Percentiles rank a stretch among this genome's conserved stretches.
phyloP scores from a whole-genome alignment of 1,140 invertebrate genomes.

The Leptinotarsa lineolata region DNA sequence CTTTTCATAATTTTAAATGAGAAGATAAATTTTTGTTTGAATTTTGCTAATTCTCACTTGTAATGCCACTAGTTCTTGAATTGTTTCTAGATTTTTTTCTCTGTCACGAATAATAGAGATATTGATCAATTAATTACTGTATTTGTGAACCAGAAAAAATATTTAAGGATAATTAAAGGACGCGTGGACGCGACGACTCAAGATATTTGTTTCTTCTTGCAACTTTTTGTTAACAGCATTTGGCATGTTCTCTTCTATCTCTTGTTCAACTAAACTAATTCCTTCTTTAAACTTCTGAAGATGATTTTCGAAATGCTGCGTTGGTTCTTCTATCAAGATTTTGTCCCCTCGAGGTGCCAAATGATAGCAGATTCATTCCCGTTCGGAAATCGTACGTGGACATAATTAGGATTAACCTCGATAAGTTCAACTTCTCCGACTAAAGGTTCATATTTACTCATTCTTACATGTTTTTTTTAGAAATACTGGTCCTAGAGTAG shows the following conservation, averaged over 20 bases:
- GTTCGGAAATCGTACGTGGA: background rate
- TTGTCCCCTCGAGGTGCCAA: slow-evolving; percentile 3
- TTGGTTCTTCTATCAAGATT: background rate
- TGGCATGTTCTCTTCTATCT: background rate
- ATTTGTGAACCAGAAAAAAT: too few species aligned
- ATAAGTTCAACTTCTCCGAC: background rate
- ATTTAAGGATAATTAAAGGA: too few species aligned
- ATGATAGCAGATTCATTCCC: background rate
- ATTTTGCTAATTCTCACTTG: too few species aligned
- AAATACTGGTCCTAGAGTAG: background rate
- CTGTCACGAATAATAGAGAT: too few species aligned
- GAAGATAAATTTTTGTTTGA: too few species aligned
- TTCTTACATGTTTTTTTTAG: background rate
- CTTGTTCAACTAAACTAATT: background rate
- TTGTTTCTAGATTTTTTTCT: too few species aligned
- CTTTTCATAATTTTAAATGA: too few species aligned
- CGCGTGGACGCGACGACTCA: background rate
- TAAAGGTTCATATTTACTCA: background rate
- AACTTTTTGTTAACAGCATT: background rate
- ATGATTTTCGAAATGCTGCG: background rate
- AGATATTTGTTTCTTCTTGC: background rate
- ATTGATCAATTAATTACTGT: too few species aligned
- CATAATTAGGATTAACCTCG: background rate
- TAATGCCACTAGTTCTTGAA: too few species aligned
- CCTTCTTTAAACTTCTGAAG: background rate